Conservation (phyloP, 2,888 invertebrate genomes). For the Drosophila recens region DNA sequence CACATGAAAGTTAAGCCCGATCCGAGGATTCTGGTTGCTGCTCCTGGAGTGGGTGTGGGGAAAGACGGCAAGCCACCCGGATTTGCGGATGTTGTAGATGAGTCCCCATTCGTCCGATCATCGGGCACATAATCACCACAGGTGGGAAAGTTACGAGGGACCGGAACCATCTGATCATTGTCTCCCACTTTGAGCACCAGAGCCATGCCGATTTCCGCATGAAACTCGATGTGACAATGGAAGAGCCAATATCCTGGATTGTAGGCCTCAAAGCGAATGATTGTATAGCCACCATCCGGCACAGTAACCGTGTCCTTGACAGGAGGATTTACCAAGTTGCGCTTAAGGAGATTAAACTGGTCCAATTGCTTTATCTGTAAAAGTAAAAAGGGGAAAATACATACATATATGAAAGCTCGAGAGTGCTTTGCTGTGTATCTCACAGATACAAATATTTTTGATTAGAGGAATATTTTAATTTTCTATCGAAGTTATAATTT, state of each 20-base stretch:
- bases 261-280: slow-evolving; percentile 92
- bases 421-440: too few species aligned
- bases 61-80: slow-evolving; percentile 7
- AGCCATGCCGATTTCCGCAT: slow-evolving; percentile 96
- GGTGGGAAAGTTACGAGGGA: slow-evolving; percentile 91
- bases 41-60: slow-evolving; percentile 31
- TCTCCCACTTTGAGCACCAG: slow-evolving; percentile 94
- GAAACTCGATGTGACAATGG: slow-evolving; percentile 97
- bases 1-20: slow-evolving; percentile 3
- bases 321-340: slow-evolving; percentile 91
- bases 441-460: too few species aligned
- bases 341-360: slow-evolving; percentile 88
- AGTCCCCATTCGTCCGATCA: slow-evolving; percentile 27
- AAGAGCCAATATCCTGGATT: slow-evolving; percentile 97
- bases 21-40: background rate
- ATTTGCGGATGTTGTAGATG: background rate
- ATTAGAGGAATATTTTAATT: too few species aligned
- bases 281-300: slow-evolving; percentile 95
- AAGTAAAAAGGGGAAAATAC: background rate
- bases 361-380: slow-evolving; percentile 89
- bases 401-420: too few species aligned
- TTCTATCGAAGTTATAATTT: too few species aligned
- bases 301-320: slow-evolving; percentile 96
- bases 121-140: slow-evolving; percentile 89
- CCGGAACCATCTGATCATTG: slow-evolving; percentile 89